These are phyloP conservation scores for Mythimna ferrago DNA, from an alignment of 2,888 invertebrate species.

Conservation along the genomic window DNA sequence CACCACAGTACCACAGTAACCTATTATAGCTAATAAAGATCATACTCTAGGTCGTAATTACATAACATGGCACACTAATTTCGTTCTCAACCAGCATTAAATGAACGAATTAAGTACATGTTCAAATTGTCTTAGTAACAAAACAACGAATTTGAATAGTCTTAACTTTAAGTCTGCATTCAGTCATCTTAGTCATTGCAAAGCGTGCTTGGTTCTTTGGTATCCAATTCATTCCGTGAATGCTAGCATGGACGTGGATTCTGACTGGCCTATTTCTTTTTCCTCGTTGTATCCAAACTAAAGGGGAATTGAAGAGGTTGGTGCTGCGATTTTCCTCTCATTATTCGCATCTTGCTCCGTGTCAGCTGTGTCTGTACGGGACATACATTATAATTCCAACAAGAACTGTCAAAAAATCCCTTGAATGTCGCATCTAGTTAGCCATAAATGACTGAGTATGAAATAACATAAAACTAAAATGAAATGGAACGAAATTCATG, in stretches of 20 bases:
- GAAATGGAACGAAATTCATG: conserved; percentile 24
- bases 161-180: background rate
- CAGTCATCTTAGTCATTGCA: background rate
- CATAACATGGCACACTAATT: no score
- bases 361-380: background rate
- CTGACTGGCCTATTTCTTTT: conserved; percentile 15
- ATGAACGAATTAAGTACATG: no score
- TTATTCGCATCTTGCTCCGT: conserved; percentile 3
- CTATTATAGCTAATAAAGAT: no score
- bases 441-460: background rate
- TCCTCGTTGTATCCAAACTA: conserved; percentile 10
- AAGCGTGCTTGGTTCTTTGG: background rate
- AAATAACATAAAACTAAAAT: conserved; percentile 2
- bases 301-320: conserved; percentile 5
- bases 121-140: no score
- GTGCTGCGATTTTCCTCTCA: conserved; percentile 23
- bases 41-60: no score
- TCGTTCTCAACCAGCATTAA: no score
- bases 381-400: conserved; percentile 9
- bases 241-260: background rate
- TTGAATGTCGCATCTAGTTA: background rate
- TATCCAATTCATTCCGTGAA: background rate
- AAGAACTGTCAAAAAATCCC: conserved; percentile 3
- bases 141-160: no score
- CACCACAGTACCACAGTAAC: no score